Evolutionary conservation across 1,140 invertebrate species (phyloP).

Genomic region (Atopsyche davidsoni): DNA sequence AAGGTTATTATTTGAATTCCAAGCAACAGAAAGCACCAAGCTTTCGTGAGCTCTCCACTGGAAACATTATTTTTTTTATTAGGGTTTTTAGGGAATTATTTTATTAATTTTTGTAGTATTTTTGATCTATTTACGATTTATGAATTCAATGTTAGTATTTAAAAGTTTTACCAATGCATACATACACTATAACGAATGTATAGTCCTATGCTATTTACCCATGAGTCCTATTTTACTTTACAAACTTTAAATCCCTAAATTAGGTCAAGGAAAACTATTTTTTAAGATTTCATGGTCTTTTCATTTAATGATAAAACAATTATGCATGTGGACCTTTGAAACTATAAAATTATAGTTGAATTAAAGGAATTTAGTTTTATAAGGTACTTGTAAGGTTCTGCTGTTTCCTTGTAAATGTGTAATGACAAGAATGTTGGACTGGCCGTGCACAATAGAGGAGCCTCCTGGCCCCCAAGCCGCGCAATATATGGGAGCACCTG

Average conservation of each 20-base stretch:
- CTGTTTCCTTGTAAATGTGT: conserved; percentile 86
- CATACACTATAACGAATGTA: too few species aligned
- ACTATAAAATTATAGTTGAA: conserved; percentile 3
- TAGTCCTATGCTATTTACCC: too few species aligned
- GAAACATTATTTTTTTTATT: conserved; percentile 32
- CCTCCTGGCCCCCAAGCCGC: conserved; percentile 85
- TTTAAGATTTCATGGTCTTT: too few species aligned
- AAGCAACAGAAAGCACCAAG: conserved; percentile 78
- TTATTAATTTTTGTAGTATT: too few species aligned
- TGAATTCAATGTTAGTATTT: too few species aligned
- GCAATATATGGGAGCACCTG: conserved; percentile 71
- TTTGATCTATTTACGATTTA: too few species aligned
- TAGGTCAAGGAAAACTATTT: conserved; percentile 4
- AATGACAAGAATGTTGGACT: conserved; percentile 76
- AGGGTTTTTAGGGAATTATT: conserved; percentile 4
- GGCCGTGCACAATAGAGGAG: conserved; percentile 76
- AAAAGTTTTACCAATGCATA: too few species aligned
- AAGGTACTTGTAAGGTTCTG: conserved; percentile 71
- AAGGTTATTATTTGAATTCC: conserved; percentile 81
- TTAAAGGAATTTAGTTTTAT: conserved; percentile 1
- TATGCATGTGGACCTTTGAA: too few species aligned
- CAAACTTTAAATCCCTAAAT: too few species aligned
- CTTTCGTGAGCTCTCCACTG: conserved; percentile 97
- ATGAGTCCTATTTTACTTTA: too few species aligned
- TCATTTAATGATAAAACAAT: too few species aligned